These are phyloP conservation scores for Dunckerocampus dactyliophorus DNA, from an alignment of 2,113 vertebrate species.

Conservation along the genomic window DNA sequence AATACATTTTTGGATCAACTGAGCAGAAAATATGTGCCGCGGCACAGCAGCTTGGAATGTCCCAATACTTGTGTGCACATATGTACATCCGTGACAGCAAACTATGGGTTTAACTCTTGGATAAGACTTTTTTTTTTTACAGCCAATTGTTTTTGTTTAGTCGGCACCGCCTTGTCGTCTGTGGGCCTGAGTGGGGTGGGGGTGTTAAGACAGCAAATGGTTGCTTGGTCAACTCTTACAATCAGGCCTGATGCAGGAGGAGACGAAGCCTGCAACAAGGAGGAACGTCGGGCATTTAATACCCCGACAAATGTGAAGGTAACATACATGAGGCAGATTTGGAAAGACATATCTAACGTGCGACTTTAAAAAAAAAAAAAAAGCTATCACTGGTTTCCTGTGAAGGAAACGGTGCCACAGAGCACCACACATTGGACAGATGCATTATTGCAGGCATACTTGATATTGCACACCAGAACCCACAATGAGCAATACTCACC, in stretches of 20 bases:
- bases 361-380: not conserved
- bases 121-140: too few relatives aligned
- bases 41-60: not conserved
- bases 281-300: constrained; percentile 48
- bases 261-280: constrained; percentile 70
- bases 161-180: constrained; percentile 54
- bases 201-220: constrained; percentile 55
- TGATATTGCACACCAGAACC: constrained; percentile 49
- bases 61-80: not conserved
- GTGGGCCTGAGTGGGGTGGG: constrained; percentile 36
- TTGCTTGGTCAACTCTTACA: constrained; percentile 62
- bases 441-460: constrained; percentile 57
- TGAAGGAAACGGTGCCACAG: constrained; percentile 25
- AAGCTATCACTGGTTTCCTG: constrained; percentile 7
- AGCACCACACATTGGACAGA: constrained; percentile 60
- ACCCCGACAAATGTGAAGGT: not conserved
- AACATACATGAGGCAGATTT: not conserved
- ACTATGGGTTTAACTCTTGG: too few relatives aligned
- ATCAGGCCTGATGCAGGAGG: constrained; percentile 71
- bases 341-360: not conserved
- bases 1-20: too few relatives aligned
- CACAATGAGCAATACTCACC: constrained; percentile 68
- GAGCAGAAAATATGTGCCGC: too few relatives aligned
- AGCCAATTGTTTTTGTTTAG: not conserved
- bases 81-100: too few relatives aligned